A percentile compares a stretch with the other conserved stretches of the same genome.
These are phyloP conservation scores for Chelonia mydas DNA, from an alignment of 2,797 vertebrate genomes.

Conservation along the genomic window DNA sequence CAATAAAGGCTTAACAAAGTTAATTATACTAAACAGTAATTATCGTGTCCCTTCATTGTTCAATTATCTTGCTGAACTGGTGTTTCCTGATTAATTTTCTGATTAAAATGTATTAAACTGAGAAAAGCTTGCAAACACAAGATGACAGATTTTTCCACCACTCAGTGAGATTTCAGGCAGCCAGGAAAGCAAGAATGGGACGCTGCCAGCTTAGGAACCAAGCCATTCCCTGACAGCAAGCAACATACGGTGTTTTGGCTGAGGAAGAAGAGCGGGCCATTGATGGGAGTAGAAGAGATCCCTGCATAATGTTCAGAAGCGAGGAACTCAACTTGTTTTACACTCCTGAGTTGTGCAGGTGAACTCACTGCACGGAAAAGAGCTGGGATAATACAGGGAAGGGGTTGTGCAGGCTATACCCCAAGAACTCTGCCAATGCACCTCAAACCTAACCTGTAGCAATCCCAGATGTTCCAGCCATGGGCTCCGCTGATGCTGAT, in stretches of 20 bases:
- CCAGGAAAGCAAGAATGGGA: background rate
- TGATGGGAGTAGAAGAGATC: background rate
- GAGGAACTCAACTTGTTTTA: rapidly evolving
- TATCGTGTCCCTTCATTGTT: constrained; percentile 85
- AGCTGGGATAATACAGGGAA: background rate
- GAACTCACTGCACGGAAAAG: rapidly evolving
- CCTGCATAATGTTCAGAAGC: background rate
- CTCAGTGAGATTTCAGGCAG: constrained; percentile 23
- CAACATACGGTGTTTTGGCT: background rate
- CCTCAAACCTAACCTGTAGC: background rate
- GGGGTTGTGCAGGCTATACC: background rate
- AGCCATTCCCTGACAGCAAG: rapidly evolving
- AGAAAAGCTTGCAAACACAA: constrained; percentile 69
- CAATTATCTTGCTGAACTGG: constrained; percentile 84
- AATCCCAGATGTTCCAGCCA: background rate
- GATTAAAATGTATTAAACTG: constrained; percentile 83
- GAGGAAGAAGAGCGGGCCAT: too few relatives aligned
- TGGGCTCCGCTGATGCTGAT: background rate
- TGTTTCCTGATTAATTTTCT: constrained; percentile 87
- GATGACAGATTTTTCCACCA: constrained; percentile 64
- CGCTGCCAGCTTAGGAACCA: background rate
- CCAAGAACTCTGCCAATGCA: background rate
- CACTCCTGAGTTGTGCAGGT: background rate
- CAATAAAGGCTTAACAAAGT: constrained; percentile 85
- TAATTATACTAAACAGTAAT: constrained; percentile 87